Base-by-base conservation (phyloP, 2,797 vertebrate genomes). In the Miopithecus talapoin region DNA sequence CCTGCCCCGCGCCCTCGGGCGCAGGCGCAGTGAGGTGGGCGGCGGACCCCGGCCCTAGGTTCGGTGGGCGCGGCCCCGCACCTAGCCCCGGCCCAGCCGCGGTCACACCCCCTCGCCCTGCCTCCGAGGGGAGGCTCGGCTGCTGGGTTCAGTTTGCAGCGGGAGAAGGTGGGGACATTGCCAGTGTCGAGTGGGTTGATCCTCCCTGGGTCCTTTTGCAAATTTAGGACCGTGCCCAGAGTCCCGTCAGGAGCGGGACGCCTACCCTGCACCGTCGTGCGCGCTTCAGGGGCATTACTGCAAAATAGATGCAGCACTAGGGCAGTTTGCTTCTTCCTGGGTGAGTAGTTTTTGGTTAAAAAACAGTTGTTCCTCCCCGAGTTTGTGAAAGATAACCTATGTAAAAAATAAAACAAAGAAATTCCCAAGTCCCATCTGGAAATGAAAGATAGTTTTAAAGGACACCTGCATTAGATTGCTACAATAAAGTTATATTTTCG, bases 201-300 rank as follows among this genome's bases (percentile, higher is more conserved):
- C 24, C 97, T 93, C 97, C 74, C 93, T 30, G 61, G 61, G 28
- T 64, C 98, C 98, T 98, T 98, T 98, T 39, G 26, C 26, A 83
- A 78, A 39, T 50, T 87, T 74, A 93, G 95, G 55, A 59, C 48
- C 0, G 17, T 57, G 30, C 97, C 98, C 97, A 98, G 85, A 91
- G 98, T 74, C 81, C 98, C 50, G 64, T 75, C 81, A 87, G 93
- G 96, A 85, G 98, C 8, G 89, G n/a, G 76, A 89, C 79, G 59
- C 95, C 75, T 53, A 98, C 84, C 46, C 10, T 81, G 98, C 97
- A 9, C 93, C 95, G 94, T 98, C 89, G 70, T 98, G n/a, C 9
- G 0, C 28, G 33, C 41, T 78, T 75, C 70, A 12, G 48, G 43
- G 13, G 14, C 85, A 14, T 36, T 41, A 1, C 4, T 70, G 87